Percentiles rank a stretch among this genome's conserved stretches.
These are phyloP conservation scores for Pomatorhinus ruficollis DNA, from an alignment of 2,113 vertebrate species.

Conservation along the genomic window DNA sequence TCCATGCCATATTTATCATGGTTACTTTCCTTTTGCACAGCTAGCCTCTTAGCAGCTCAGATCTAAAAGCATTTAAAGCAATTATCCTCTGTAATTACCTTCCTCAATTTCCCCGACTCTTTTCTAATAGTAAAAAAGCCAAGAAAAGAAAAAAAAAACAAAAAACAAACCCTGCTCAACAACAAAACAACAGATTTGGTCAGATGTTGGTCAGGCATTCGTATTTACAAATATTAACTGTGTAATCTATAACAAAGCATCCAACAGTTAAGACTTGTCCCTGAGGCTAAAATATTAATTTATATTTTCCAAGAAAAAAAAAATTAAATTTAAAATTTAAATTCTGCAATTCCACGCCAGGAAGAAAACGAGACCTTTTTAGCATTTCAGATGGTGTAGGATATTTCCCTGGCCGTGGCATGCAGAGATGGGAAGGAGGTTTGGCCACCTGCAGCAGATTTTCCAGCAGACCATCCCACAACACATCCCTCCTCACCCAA, in stretches of 20 bases:
- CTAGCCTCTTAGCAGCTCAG: constrained; percentile 37
- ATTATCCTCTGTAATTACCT: constrained; percentile 32
- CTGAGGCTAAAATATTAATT: background rate
- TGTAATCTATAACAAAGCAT: background rate
- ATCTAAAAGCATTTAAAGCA: constrained; percentile 39
- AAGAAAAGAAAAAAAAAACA: background rate
- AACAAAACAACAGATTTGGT: background rate
- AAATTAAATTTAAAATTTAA: background rate
- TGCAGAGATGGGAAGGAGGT: background rate
- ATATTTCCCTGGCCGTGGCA: background rate
- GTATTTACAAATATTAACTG: background rate
- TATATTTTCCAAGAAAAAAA: background rate
- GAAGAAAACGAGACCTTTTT: background rate
- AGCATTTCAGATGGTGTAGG: background rate
- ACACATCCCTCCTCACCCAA: background rate
- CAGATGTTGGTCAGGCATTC: background rate
- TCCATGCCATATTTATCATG: constrained; percentile 1
- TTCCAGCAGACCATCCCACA: background rate
- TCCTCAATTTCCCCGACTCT: background rate
- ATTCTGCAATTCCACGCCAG: background rate
- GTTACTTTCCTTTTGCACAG: constrained; percentile 1
- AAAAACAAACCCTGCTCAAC: too few relatives aligned
- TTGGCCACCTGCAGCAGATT: background rate
- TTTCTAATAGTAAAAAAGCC: background rate
- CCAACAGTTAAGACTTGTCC: background rate